These are phyloP conservation scores for Mystacides longicornis DNA, from an alignment of 2,888 invertebrate species.

Conservation along the genomic window DNA sequence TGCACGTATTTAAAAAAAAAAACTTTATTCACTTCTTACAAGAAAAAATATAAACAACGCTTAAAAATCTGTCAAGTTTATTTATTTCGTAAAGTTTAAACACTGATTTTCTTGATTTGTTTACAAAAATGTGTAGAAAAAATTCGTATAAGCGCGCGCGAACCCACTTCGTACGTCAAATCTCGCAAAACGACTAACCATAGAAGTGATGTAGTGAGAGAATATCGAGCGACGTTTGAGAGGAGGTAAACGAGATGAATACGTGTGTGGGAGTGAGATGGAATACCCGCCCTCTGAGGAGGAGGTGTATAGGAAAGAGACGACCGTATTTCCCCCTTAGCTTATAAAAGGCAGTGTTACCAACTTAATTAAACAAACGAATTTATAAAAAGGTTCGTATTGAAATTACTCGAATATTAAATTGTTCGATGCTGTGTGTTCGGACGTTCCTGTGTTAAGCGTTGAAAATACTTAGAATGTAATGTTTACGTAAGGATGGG, in stretches of 20 bases:
- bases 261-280: slow-evolving; percentile 12
- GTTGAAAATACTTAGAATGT: background rate
- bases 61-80: too few species aligned
- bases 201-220: slow-evolving; percentile 4
- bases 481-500: slow-evolving; percentile 1
- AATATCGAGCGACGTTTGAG: slow-evolving; percentile 18
- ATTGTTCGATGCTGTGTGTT: background rate
- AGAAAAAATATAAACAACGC: too few species aligned
- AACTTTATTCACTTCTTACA: too few species aligned
- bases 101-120: slow-evolving; percentile 11
- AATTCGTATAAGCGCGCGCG: background rate
- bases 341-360: background rate
- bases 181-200: slow-evolving; percentile 15
- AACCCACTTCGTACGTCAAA: slow-evolving; percentile 5
- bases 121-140: slow-evolving; percentile 11
- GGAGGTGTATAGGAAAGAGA: slow-evolving; percentile 13
- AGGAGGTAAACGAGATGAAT: slow-evolving; percentile 7
- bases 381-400: background rate
- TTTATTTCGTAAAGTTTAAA: too few species aligned
- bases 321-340: background rate
- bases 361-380: background rate
- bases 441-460: background rate
- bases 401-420: background rate
- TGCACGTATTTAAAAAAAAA: too few species aligned
- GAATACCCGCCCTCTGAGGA: slow-evolving; percentile 9